These are phyloP conservation scores for Parthenolecanium corni DNA, from an alignment of 2,888 invertebrate species.

Conservation along the genomic window DNA sequence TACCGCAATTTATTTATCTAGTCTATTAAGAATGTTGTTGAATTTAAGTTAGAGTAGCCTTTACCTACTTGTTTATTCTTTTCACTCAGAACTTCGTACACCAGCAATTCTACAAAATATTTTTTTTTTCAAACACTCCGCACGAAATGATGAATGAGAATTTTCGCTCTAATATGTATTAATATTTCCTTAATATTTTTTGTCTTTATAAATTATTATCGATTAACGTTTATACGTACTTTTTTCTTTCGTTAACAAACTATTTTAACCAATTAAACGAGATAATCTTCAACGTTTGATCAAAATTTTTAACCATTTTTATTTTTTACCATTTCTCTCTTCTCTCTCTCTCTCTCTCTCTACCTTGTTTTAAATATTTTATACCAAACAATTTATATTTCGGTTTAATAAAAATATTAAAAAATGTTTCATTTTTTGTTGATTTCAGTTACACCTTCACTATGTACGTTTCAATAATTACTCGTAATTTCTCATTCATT, in stretches of 20 bases:
- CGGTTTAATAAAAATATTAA: slow-evolving; percentile 10
- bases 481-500: too few species aligned
- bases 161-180: too few species aligned
- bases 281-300: too few species aligned
- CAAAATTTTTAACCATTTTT: not conserved
- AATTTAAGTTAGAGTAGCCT: not conserved
- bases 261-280: too few species aligned
- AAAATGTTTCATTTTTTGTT: too few species aligned
- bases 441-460: too few species aligned
- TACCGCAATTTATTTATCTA: slow-evolving; percentile 2
- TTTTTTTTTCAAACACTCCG: not conserved
- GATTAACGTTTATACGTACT: too few species aligned
- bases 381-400: slow-evolving; percentile 1
- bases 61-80: not conserved
- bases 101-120: not conserved
- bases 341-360: not conserved
- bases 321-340: slow-evolving; percentile 5
- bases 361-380: slow-evolving; percentile 3
- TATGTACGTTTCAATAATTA: too few species aligned
- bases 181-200: too few species aligned
- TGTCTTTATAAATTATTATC: too few species aligned
- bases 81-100: not conserved
- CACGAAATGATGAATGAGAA: slow-evolving; percentile 15
- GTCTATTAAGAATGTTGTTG: not conserved
- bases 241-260: too few species aligned